Conservation (phyloP, 2,113 vertebrate species). For the Cathartes aura region DNA sequence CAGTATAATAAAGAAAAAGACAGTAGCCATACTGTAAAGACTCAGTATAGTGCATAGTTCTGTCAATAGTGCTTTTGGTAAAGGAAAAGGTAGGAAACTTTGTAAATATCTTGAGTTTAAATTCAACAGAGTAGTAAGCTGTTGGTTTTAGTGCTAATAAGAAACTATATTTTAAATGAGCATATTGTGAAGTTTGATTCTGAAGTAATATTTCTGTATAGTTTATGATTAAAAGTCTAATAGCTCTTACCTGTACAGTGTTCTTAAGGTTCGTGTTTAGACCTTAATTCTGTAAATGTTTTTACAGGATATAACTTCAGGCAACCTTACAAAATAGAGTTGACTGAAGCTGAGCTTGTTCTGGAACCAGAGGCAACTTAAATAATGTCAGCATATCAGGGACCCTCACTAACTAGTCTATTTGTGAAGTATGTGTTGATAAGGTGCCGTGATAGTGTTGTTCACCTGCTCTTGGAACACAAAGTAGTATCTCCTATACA, state of each 20-base stretch:
- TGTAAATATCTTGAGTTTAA: background rate
- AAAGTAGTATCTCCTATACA: background rate
- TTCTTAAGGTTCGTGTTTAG: background rate
- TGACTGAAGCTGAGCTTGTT: background rate
- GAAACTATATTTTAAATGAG: background rate
- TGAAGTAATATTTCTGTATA: background rate
- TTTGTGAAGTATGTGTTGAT: background rate
- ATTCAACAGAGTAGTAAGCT: background rate
- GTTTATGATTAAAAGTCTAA: background rate
- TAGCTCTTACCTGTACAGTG: background rate
- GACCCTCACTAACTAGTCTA: background rate
- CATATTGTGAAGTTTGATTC: background rate
- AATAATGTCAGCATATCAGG: background rate
- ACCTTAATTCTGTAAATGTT: background rate
- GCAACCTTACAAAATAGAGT: background rate
- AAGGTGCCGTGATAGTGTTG: background rate
- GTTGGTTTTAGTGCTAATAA: background rate
- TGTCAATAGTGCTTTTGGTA: background rate
- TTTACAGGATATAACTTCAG: background rate
- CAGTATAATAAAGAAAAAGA: background rate
- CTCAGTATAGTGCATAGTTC: background rate
- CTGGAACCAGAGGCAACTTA: background rate
- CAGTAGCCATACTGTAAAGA: background rate
- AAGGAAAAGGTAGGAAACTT: background rate
- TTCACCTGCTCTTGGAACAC: background rate